These are phyloP conservation scores for Etia nguti DNA, from an alignment of 2,113 vertebrate species.

Conservation along the genomic window DNA sequence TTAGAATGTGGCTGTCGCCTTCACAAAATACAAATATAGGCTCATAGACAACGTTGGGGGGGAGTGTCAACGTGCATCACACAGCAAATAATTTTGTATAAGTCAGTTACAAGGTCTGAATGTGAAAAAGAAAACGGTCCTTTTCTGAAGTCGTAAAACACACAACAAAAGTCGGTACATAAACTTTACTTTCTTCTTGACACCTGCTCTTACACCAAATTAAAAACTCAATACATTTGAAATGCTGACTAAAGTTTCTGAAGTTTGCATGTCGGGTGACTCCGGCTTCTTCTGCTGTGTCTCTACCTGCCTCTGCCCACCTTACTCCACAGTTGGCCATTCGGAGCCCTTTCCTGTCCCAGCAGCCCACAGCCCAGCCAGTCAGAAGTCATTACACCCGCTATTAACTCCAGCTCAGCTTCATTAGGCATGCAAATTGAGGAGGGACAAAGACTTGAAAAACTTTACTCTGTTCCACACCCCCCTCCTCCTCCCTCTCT, in stretches of 20 bases:
- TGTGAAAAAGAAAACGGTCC: not conserved
- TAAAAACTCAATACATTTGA: not conserved
- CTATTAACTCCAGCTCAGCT: slow-evolving; percentile 79
- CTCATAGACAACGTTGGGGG: not conserved
- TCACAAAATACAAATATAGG: not conserved
- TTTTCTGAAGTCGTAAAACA: not conserved
- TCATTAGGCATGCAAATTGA: slow-evolving; percentile 82
- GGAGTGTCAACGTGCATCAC: not conserved
- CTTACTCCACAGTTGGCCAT: slow-evolving; percentile 49
- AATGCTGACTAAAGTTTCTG: not conserved
- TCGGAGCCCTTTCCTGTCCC: slow-evolving; percentile 44
- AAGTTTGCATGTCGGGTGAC: not conserved
- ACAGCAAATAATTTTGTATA: not conserved
- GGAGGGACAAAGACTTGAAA: slow-evolving; percentile 75
- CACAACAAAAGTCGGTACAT: not conserved
- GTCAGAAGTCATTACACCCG: slow-evolving; percentile 82
- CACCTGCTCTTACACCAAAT: not conserved
- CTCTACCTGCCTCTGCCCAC: slow-evolving; percentile 29
- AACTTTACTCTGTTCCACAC: slow-evolving; percentile 66
- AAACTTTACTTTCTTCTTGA: not conserved
- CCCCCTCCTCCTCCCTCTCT: not conserved
- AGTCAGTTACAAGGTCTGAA: not conserved
- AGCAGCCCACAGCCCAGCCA: slow-evolving; percentile 63
- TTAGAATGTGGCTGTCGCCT: not conserved
- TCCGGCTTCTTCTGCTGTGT: not conserved